Percentiles rank a stretch among this genome's conserved stretches.
Evolutionary conservation across 2,113 vertebrate species (phyloP).

Genomic region (Entelurus aequoreus): DNA sequence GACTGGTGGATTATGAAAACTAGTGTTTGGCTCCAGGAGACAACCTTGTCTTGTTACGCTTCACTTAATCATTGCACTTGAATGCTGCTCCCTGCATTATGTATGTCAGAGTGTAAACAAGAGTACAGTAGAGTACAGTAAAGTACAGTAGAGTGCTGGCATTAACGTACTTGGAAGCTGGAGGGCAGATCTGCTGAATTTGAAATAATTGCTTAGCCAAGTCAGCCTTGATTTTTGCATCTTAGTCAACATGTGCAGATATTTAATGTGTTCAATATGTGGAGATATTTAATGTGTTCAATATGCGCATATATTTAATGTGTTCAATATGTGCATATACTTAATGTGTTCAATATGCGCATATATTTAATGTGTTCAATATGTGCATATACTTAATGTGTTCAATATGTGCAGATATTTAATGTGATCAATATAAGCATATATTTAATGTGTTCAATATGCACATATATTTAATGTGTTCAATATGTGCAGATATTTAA

Average conservation of each 20-base stretch:
- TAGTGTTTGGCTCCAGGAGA: slow-evolving; percentile 40
- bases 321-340: no score
- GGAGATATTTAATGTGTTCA: no score
- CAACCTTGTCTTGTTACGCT: slow-evolving; percentile 50
- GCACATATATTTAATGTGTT: no score
- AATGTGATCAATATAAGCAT: no score
- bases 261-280: not conserved
- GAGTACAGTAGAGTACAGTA: not conserved
- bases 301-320: no score
- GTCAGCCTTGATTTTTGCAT: slow-evolving; percentile 10
- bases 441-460: no score
- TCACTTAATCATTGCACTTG: slow-evolving; percentile 52
- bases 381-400: no score
- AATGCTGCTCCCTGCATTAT: slow-evolving; percentile 35
- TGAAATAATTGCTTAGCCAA: slow-evolving; percentile 43
- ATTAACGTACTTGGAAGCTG: slow-evolving; percentile 41
- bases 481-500: no score
- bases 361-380: no score
- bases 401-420: no score
- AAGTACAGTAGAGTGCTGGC: slow-evolving; percentile 6
- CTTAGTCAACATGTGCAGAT: slow-evolving; percentile 12
- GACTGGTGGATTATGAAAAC: no score
- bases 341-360: no score
- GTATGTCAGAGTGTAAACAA: slow-evolving; percentile 16
- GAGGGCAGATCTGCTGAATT: slow-evolving; percentile 46